phyloP scores from a whole-genome alignment of 2,797 vertebrate genomes.

The Apodemus agrarius region DNA sequence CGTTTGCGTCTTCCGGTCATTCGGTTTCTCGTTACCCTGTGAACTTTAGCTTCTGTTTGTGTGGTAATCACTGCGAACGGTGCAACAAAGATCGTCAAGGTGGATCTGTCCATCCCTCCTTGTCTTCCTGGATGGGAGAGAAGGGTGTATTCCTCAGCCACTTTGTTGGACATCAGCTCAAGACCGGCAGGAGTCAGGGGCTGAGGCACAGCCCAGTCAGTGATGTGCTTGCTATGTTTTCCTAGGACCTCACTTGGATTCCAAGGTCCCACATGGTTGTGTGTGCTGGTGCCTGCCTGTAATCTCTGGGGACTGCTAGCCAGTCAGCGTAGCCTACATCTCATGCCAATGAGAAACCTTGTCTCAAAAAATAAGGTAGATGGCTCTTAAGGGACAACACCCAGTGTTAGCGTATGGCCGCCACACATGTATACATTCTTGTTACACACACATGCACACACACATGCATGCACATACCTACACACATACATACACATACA shows the following conservation, averaged over 20 bases:
- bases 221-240: neutral
- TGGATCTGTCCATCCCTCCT: neutral
- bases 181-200: neutral
- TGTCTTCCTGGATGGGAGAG: neutral
- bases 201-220: too few species aligned
- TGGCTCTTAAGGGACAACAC: neutral
- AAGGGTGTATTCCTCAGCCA: neutral
- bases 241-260: neutral
- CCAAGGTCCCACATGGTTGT: neutral
- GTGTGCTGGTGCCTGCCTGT: neutral
- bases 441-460: neutral
- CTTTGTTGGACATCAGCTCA: neutral
- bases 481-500: too few species aligned
- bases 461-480: accelerated
- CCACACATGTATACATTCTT: neutral
- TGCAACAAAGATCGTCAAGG: neutral
- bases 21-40: neutral
- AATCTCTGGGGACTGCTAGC: neutral
- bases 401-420: neutral
- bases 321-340: neutral
- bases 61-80: neutral
- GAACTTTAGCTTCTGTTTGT: neutral
- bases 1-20: neutral
- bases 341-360: neutral
- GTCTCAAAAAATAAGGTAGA: neutral